Percentiles rank a stretch among this genome's conserved stretches.
phyloP scores from a whole-genome alignment of 1,140 invertebrate genomes.

The Drosophila jambulina region DNA sequence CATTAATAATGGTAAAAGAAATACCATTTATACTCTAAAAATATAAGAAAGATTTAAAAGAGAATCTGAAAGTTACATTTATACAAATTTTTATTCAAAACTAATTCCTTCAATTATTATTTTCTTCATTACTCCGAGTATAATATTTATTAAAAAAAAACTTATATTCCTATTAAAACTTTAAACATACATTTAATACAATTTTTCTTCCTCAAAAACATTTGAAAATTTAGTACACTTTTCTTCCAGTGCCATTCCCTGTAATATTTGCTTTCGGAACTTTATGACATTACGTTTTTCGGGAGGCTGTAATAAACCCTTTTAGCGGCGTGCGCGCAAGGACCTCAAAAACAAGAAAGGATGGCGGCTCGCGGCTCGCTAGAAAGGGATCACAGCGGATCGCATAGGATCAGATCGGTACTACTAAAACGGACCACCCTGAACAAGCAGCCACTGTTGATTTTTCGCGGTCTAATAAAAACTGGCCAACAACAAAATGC shows the following conservation, averaged over 20 bases:
- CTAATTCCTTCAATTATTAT: too few species aligned
- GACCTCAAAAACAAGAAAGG: conserved; percentile 42
- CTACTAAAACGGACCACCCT: conserved; percentile 62
- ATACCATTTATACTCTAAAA: neutral
- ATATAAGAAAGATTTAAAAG: neutral
- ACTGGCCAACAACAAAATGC: conserved; percentile 36
- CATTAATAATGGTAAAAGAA: neutral
- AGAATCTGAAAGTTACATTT: too few species aligned
- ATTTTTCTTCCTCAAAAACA: neutral
- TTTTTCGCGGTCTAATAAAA: conserved; percentile 83
- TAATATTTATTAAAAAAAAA: too few species aligned
- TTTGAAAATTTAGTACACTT: neutral
- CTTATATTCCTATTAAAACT: too few species aligned
- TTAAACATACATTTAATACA: neutral
- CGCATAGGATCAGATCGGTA: conserved; percentile 3
- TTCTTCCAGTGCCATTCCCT: conserved; percentile 5
- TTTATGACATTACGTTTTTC: conserved; percentile 70
- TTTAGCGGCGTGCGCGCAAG: conserved; percentile 64
- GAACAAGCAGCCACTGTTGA: conserved; percentile 73
- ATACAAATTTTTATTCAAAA: too few species aligned
- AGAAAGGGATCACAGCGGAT: conserved; percentile 13
- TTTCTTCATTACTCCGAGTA: too few species aligned
- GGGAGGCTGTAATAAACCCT: conserved; percentile 72
- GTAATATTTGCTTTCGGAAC: conserved; percentile 48
- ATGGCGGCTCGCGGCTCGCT: conserved; percentile 21